These are phyloP conservation scores for Zosterops borbonicus DNA, from an alignment of 2,113 vertebrate species.

Conservation along the genomic window DNA sequence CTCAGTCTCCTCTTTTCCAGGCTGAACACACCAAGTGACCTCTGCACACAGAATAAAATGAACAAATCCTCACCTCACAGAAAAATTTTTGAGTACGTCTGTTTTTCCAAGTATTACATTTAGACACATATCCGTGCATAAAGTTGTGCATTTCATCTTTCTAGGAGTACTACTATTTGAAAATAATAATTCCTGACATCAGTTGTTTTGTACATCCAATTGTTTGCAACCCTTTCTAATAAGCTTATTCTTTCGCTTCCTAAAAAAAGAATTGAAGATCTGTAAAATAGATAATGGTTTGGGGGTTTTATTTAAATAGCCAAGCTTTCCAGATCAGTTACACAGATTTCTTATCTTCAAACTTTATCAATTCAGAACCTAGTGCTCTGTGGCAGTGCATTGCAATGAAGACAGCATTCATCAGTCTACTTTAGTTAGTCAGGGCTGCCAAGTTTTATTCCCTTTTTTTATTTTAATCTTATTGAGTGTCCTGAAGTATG, in stretches of 20 bases:
- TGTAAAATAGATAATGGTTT: neutral
- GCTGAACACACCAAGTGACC: neutral
- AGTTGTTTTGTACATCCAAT: neutral
- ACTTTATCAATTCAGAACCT: slow-evolving; percentile 10
- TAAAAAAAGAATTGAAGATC: neutral
- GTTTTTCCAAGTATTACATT: neutral
- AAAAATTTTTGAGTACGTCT: neutral
- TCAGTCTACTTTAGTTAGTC: neutral
- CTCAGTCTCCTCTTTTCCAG: neutral
- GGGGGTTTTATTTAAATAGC: neutral
- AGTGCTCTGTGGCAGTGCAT: neutral
- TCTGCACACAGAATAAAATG: neutral
- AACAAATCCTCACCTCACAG: neutral
- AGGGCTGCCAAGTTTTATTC: neutral
- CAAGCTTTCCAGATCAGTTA: neutral
- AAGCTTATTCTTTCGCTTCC: neutral
- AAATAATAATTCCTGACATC: neutral
- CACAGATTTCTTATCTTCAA: neutral
- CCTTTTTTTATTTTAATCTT: neutral
- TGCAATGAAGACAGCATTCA: neutral
- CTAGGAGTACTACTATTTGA: neutral
- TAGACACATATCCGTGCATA: neutral
- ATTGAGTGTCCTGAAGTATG: neutral
- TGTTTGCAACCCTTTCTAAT: neutral
- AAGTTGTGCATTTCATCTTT: neutral